phyloP scores from a whole-genome alignment of 2,888 invertebrate species.

The Orthosia incerta region DNA sequence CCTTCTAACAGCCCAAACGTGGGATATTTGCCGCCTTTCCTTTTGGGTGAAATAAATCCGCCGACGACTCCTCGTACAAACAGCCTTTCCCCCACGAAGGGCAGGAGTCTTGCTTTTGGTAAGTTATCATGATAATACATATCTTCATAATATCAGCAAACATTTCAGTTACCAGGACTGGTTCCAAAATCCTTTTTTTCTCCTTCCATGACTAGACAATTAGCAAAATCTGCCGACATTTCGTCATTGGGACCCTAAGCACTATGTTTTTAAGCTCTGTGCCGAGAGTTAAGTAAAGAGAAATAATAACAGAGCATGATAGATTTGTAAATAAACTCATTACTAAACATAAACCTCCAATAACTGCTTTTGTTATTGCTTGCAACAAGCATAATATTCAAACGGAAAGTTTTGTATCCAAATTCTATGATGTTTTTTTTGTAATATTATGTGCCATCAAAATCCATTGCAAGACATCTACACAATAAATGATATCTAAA shows the following conservation, averaged over 20 bases:
- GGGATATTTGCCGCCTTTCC: conserved; percentile 94
- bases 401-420: not conserved
- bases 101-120: conserved; percentile 91
- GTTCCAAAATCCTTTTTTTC: not conserved
- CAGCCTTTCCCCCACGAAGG: conserved; percentile 92
- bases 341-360: not conserved
- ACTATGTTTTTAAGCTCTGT: not conserved
- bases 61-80: conserved; percentile 91
- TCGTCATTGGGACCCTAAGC: not conserved
- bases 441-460: not conserved
- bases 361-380: not conserved
- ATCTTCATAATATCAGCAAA: not conserved
- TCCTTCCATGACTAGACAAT: too few species aligned
- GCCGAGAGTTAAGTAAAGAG: not conserved
- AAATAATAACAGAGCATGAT: not conserved
- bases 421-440: not conserved
- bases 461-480: not conserved
- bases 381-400: not conserved
- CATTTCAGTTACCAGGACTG: not conserved
- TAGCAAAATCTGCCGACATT: not conserved
- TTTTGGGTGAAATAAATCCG: conserved; percentile 93
- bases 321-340: not conserved
- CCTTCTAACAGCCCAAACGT: conserved; percentile 93
- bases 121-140: conserved; percentile 73
- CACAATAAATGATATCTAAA: too few species aligned